Conservation (phyloP, 2,888 invertebrate genomes). For the Cenopis cana region DNA sequence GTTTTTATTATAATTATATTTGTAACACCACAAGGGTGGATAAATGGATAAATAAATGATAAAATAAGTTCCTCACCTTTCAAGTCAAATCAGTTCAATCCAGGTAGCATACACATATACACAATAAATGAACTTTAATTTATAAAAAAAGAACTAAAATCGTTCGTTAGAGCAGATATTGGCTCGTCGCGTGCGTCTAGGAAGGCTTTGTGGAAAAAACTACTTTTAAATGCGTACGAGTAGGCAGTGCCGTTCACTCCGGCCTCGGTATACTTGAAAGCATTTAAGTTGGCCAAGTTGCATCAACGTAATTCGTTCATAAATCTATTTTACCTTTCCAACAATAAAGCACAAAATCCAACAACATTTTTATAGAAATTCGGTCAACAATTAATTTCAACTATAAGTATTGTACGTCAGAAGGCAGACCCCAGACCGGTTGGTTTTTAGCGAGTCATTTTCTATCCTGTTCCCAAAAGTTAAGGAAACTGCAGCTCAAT, state of each 20-base stretch:
- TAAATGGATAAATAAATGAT: too few species aligned
- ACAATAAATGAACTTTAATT: constrained; percentile 17
- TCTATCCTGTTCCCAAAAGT: neutral
- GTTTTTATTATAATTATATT: too few species aligned
- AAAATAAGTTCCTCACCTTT: constrained; percentile 18
- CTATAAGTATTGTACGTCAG: constrained; percentile 7
- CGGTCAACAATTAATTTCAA: too few species aligned
- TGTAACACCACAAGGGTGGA: too few species aligned
- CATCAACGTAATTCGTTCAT: too few species aligned
- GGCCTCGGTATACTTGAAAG: neutral
- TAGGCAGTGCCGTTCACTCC: constrained; percentile 50
- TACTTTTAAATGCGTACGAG: constrained; percentile 47
- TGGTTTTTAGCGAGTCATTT: neutral
- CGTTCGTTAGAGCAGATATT: constrained; percentile 10
- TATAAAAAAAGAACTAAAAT: constrained; percentile 25
- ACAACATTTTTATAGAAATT: too few species aligned
- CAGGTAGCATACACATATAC: constrained; percentile 24
- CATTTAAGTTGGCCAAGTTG: too few species aligned
- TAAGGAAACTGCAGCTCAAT: neutral
- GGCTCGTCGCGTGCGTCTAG: constrained; percentile 51
- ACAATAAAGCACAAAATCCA: too few species aligned
- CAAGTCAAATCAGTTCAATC: constrained; percentile 11
- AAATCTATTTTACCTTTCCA: too few species aligned
- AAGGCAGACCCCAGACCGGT: constrained; percentile 29
- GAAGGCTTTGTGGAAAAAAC: constrained; percentile 53